A percentile compares a stretch with the other conserved stretches of the same genome.
Evolutionary conservation across 92 coral and sea anemone genomes (phyloP).

Genomic region (Porites divaricata): DNA sequence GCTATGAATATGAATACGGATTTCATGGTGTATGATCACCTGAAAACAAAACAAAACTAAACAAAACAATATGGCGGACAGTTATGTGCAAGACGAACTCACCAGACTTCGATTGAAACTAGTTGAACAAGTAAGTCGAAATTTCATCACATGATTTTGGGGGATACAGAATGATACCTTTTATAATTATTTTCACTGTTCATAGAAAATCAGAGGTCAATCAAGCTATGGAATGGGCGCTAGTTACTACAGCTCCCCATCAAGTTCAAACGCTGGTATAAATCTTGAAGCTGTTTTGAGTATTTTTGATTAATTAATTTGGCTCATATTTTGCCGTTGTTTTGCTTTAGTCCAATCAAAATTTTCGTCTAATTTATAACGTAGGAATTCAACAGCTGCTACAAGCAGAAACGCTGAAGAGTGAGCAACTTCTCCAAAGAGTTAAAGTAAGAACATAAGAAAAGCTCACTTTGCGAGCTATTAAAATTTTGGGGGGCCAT

Average conservation of each 20-base stretch:
- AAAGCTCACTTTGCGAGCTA: too few species aligned
- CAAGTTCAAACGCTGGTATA: constrained; percentile 8
- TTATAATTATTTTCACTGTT: neutral
- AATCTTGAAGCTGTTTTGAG: neutral
- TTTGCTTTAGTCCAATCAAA: neutral
- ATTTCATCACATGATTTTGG: neutral
- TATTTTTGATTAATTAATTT: neutral
- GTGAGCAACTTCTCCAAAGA: constrained; percentile 70
- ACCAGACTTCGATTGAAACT: constrained; percentile 74
- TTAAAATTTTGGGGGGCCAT: too few species aligned
- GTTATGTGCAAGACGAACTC: constrained; percentile 62
- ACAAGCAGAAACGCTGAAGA: constrained; percentile 73
- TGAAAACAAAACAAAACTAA: neutral
- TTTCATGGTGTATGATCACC: neutral
- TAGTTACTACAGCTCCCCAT: neutral
- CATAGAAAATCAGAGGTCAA: constrained; percentile 51
- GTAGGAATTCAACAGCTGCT: constrained; percentile 57
- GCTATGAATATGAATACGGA: neutral
- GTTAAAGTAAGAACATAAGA: constrained; percentile 47
- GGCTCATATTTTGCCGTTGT: neutral
- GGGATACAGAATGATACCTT: neutral
- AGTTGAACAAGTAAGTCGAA: constrained; percentile 58
- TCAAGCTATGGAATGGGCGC: neutral
- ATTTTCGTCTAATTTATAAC: neutral
- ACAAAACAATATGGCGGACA: constrained; percentile 70